Evolutionary conservation across 1,140 invertebrate genomes (phyloP).

Genomic region (Arion vulgaris): DNA sequence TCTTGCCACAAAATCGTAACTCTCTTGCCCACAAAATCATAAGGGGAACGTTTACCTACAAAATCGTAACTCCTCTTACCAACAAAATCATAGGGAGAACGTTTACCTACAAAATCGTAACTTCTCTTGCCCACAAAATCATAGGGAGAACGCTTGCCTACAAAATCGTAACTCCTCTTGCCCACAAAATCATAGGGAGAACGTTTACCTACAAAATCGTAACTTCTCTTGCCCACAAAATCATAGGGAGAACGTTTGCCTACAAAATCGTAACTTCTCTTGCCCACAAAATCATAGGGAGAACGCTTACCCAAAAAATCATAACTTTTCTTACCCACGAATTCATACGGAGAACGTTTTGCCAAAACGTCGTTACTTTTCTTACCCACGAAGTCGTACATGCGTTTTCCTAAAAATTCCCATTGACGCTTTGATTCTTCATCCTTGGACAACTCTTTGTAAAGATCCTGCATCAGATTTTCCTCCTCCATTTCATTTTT

Average conservation of each 20-base stretch:
- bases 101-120: too few relatives aligned
- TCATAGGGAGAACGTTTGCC: constrained; percentile 14
- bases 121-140: too few relatives aligned
- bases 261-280: constrained; percentile 21
- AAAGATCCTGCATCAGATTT: background rate
- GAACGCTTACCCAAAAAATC: constrained; percentile 25
- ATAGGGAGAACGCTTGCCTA: too few relatives aligned
- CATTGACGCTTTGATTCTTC: background rate
- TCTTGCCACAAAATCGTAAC: constrained; percentile 1
- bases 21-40: too few relatives aligned
- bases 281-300: constrained; percentile 7
- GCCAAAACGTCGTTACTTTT: background rate
- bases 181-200: too few relatives aligned
- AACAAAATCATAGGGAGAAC: too few relatives aligned
- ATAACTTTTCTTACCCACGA: constrained; percentile 7
- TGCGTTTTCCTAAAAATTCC: background rate
- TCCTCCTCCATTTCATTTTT: background rate
- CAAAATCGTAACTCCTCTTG: too few relatives aligned
- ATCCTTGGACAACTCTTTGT: background rate
- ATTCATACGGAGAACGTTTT: background rate
- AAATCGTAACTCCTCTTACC: too few relatives aligned
- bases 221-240: constrained; percentile 3
- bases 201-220: too few relatives aligned
- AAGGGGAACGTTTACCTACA: too few relatives aligned
- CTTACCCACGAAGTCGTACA: constrained; percentile 6